A percentile compares a stretch with the other conserved stretches of the same genome.
Conservation (phyloP, 2,888 invertebrate species). For the Drosophila leonis region DNA sequence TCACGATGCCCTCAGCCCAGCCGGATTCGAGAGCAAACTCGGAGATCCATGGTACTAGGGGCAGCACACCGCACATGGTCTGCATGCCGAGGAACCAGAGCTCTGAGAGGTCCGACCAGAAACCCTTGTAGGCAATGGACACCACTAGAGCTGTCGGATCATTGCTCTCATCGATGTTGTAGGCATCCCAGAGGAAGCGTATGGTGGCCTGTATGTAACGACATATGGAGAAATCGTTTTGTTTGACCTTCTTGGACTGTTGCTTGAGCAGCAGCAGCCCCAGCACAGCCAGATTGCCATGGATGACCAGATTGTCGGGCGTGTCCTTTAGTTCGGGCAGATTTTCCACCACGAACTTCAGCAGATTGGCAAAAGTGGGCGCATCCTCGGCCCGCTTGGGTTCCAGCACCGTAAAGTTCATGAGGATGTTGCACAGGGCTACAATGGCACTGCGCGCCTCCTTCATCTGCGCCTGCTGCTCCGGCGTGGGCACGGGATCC, state of each 20-base stretch:
- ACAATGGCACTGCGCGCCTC: constrained; percentile 94
- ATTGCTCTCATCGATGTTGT: constrained; percentile 94
- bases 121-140: constrained; percentile 93
- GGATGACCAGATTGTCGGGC: constrained; percentile 93
- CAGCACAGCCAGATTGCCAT: constrained; percentile 93
- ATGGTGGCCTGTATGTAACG: constrained; percentile 95
- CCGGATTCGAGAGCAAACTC: constrained; percentile 96
- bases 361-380: constrained; percentile 90
- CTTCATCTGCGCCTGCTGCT: constrained; percentile 92
- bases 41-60: constrained; percentile 94
- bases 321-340: constrained; percentile 93
- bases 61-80: constrained; percentile 93
- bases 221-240: constrained; percentile 95
- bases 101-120: constrained; percentile 96
- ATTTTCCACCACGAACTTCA: constrained; percentile 94
- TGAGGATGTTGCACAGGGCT: constrained; percentile 95
- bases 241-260: constrained; percentile 92
- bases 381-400: constrained; percentile 93
- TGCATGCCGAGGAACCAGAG: constrained; percentile 98
- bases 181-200: constrained; percentile 96
- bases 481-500: constrained; percentile 90
- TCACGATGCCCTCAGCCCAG: constrained; percentile 96
- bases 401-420: constrained; percentile 96
- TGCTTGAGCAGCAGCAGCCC: constrained; percentile 94
- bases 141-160: constrained; percentile 93